Base-by-base conservation (phyloP, 2,113 vertebrate species). In the Centropus unirufus region DNA sequence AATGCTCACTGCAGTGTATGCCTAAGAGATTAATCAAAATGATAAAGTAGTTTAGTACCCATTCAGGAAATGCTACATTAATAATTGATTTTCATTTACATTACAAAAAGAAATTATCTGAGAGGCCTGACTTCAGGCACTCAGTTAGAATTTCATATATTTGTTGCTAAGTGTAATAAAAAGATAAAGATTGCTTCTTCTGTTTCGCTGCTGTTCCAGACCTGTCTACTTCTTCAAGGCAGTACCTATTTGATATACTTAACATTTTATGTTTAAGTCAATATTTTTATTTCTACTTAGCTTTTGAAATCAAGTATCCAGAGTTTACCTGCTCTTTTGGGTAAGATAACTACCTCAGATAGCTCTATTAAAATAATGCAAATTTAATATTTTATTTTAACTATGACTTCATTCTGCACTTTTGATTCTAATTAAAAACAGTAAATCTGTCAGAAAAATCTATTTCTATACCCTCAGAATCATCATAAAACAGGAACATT, bases 361-460 rank as follows among this genome's bases (percentile, higher is more conserved):
- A 13, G n/a, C 13, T 78, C 40, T 91, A 18, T 61, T 87, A 76
- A 93, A 95, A 92, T 79, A 83, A 74, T 78, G 30, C n/a, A 59
- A 92, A 64, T 54, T 76, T 17, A 51, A 58, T 3, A 13, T 84
- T 86, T 89, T 52, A 2, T 81, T 87, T 46, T 77, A 79, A 42
- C 40, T 66, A 14, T 52, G 29, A 61, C 47, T 81, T 87, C 34
- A 85, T 9, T 49, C 82, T 79, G 44, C 12, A 49, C 11, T 82
- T 82, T n/a, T 75, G 32, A 36, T 52, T 92, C 46, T 91, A 84
- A 91, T 73, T 93, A 75, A 84, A 92, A 92, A 12, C 49, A 36
- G 22, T 87, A 91, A 91, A 96, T 92, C 85, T 93, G n/a, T 58
- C 74, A 82, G 63, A 82, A 93, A 84, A 82, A 72, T 66, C 16